These are phyloP conservation scores for Selene dorsalis DNA, from an alignment of 2,797 vertebrate genomes.

Conservation along the genomic window DNA sequence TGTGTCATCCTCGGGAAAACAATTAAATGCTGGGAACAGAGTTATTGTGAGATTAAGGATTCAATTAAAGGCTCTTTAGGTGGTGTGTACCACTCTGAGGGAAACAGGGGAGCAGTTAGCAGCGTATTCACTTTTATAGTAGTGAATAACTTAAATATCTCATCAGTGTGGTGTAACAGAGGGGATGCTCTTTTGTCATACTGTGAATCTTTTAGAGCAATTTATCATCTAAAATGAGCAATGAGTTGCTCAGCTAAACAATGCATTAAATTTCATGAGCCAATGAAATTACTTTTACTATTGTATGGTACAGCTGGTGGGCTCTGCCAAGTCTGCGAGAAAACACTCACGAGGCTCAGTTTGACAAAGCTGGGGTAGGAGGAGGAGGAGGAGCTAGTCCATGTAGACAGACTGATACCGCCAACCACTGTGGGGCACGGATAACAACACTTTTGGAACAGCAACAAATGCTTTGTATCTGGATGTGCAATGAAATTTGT, in stretches of 20 bases:
- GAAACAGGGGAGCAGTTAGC: conserved; percentile 1
- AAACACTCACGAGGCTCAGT: conserved; percentile 42
- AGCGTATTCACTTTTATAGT: not conserved
- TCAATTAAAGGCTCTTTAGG: conserved; percentile 13
- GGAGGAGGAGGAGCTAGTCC: too few relatives aligned
- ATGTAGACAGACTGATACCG: conserved; percentile 8
- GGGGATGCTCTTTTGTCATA: not conserved
- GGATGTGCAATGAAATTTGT: conserved; percentile 10
- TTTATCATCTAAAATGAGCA: not conserved
- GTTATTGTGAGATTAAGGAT: conserved; percentile 4
- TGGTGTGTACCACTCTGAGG: not conserved
- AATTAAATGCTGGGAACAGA: conserved; percentile 11
- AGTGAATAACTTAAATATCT: conserved; percentile 26
- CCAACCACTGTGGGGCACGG: not conserved
- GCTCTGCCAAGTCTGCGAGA: conserved; percentile 40
- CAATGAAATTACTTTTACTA: conserved; percentile 44
- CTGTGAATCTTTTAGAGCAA: conserved; percentile 12
- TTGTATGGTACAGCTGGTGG: conserved; percentile 39
- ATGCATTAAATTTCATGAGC: conserved; percentile 43
- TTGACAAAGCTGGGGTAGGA: conserved; percentile 47
- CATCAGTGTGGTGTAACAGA: not conserved
- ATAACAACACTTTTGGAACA: conserved; percentile 8
- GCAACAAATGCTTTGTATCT: not conserved
- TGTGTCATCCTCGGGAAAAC: conserved; percentile 13
- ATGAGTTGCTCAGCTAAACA: conserved; percentile 3